These are phyloP conservation scores for Pygoscelis adeliae DNA, from an alignment of 2,113 vertebrate species.

Conservation along the genomic window DNA sequence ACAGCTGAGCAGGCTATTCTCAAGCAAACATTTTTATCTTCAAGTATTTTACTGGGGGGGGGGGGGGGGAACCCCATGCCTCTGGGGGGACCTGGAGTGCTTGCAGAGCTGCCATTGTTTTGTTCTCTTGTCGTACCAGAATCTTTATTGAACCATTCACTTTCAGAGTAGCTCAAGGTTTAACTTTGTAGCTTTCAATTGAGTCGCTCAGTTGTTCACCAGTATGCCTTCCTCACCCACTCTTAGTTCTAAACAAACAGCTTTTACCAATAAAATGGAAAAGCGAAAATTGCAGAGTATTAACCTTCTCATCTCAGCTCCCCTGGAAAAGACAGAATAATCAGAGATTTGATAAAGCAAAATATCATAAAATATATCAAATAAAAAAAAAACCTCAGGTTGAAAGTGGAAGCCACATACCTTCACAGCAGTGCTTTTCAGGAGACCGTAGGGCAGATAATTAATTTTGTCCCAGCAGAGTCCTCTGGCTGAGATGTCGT, in stretches of 20 bases:
- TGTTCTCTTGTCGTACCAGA: background rate
- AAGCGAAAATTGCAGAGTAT: background rate
- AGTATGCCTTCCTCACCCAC: background rate
- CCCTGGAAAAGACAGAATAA: background rate
- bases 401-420: background rate
- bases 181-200: background rate
- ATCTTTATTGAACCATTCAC: background rate
- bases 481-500: background rate
- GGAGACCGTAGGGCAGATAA: background rate
- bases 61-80: background rate
- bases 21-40: background rate
- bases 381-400: background rate
- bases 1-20: background rate
- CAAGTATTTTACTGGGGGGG: background rate
- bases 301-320: background rate
- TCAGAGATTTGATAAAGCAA: background rate
- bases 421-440: background rate
- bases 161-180: background rate
- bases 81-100: background rate
- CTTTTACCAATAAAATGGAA: background rate
- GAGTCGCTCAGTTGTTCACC: background rate
- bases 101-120: background rate
- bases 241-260: background rate
- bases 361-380: background rate
- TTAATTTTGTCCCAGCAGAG: slow-evolving; percentile 9